These are phyloP conservation scores for Oxyruncus cristatus DNA, from an alignment of 2,113 vertebrate species.

Conservation along the genomic window DNA sequence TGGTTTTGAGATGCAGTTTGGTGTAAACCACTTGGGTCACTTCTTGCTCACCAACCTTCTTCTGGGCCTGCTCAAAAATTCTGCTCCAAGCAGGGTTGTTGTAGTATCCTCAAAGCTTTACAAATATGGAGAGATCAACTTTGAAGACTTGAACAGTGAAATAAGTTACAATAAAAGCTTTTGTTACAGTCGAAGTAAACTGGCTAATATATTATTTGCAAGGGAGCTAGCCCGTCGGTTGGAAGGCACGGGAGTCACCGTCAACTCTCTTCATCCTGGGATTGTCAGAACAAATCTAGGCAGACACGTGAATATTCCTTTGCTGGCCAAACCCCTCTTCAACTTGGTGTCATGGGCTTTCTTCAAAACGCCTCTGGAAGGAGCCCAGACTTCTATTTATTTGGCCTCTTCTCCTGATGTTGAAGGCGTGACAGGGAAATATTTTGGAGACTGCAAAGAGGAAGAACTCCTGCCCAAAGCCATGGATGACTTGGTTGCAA, in stretches of 20 bases:
- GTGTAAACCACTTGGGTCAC: conserved; percentile 94
- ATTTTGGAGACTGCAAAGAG: conserved; percentile 90
- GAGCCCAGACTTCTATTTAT: conserved; percentile 91
- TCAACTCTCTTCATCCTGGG: conserved; percentile 90
- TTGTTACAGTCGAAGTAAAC: conserved; percentile 92
- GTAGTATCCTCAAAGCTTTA: conserved; percentile 96
- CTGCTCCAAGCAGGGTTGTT: conserved; percentile 88
- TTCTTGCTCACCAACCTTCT: conserved; percentile 93
- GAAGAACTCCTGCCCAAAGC: conserved; percentile 88
- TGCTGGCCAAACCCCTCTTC: conserved; percentile 87
- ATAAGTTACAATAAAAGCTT: conserved; percentile 86
- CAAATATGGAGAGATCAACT: conserved; percentile 93
- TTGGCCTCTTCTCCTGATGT: conserved; percentile 89
- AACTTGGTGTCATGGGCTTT: conserved; percentile 84
- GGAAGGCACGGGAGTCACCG: conserved; percentile 83
- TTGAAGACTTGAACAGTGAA: conserved; percentile 93
- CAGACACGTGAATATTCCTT: conserved; percentile 85
- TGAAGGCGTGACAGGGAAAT: conserved; percentile 86
- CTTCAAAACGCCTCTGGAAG: conserved; percentile 90
- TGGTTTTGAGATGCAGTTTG: conserved; percentile 94
- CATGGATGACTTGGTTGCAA: conserved; percentile 82
- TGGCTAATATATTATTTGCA: conserved; percentile 92
- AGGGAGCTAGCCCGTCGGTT: conserved; percentile 83
- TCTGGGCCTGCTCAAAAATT: conserved; percentile 87
- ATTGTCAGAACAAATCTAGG: conserved; percentile 91